Evolutionary conservation across 2,888 invertebrate genomes (phyloP).

Genomic region (Chorisops tibialis): DNA sequence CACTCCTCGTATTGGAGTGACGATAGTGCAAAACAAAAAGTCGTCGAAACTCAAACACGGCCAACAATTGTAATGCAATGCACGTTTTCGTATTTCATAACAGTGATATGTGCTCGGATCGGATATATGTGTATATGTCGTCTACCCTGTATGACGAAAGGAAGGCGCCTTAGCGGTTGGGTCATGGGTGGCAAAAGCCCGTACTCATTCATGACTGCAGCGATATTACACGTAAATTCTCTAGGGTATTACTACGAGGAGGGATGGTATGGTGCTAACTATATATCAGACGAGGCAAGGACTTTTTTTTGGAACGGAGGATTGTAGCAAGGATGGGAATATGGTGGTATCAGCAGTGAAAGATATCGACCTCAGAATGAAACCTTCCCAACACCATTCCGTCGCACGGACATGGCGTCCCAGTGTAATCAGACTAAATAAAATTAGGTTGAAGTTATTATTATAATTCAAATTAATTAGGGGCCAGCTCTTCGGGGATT

Average conservation of each 20-base stretch:
- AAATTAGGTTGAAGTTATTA: constrained; percentile 31
- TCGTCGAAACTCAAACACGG: neutral
- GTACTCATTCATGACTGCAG: constrained; percentile 12
- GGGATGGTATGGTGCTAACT: constrained; percentile 15
- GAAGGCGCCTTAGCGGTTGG: neutral
- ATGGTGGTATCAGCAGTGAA: neutral
- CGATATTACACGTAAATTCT: constrained; percentile 30
- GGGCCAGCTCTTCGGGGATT: constrained; percentile 19
- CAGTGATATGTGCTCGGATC: constrained; percentile 8
- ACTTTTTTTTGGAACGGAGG: neutral
- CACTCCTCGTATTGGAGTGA: neutral
- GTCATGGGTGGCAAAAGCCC: neutral
- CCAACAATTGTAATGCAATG: constrained; percentile 28
- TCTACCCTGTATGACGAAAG: constrained; percentile 2
- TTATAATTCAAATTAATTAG: constrained; percentile 34
- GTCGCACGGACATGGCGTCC: neutral
- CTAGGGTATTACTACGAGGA: constrained; percentile 29
- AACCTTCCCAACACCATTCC: neutral
- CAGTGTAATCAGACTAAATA: constrained; percentile 27
- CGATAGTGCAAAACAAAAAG: constrained; percentile 2
- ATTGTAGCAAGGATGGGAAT: neutral
- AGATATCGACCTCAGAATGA: no score
- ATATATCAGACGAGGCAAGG: constrained; percentile 16
- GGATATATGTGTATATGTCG: neutral
- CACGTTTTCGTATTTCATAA: constrained; percentile 28